These are phyloP conservation scores for Dascillus cervinus DNA, from an alignment of 2,888 invertebrate species.

Conservation along the genomic window DNA sequence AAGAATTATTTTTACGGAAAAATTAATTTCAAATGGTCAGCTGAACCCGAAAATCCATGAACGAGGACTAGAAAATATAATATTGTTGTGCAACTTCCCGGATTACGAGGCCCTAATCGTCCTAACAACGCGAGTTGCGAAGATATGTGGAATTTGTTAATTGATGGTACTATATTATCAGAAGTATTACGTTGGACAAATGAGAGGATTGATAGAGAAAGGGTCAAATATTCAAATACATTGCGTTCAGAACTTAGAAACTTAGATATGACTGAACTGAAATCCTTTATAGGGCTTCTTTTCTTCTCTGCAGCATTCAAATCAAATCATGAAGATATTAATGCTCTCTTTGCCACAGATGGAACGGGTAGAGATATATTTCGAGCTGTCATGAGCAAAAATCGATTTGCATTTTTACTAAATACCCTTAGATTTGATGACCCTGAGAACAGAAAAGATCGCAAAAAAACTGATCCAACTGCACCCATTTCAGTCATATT, in stretches of 20 bases:
- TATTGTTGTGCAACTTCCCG: constrained; percentile 1
- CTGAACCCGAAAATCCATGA: constrained; percentile 1
- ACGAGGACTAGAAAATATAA: neutral
- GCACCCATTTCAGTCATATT: constrained; percentile 8
- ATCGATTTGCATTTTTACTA: constrained; percentile 17
- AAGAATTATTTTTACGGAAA: neutral
- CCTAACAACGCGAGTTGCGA: neutral
- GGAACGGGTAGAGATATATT: constrained; percentile 21
- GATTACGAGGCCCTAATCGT: constrained; percentile 2
- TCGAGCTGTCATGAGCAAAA: constrained; percentile 17
- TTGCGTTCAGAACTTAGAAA: no score
- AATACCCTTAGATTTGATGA: constrained; percentile 21
- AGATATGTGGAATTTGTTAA: constrained; percentile 4
- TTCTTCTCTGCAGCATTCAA: constrained; percentile 17
- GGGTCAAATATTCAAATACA: no score
- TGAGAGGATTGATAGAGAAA: neutral
- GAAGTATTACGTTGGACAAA: constrained; percentile 1
- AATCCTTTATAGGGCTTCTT: constrained; percentile 20
- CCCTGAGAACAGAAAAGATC: constrained; percentile 10
- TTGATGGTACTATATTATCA: constrained; percentile 1
- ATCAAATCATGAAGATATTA: constrained; percentile 19
- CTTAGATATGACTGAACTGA: constrained; percentile 18
- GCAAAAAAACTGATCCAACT: constrained; percentile 11
- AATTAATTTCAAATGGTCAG: constrained; percentile 1
- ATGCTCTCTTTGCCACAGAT: constrained; percentile 19